Evolutionary conservation across 2,797 vertebrate genomes (phyloP).

Genomic region (Syndactyla subalaris): DNA sequence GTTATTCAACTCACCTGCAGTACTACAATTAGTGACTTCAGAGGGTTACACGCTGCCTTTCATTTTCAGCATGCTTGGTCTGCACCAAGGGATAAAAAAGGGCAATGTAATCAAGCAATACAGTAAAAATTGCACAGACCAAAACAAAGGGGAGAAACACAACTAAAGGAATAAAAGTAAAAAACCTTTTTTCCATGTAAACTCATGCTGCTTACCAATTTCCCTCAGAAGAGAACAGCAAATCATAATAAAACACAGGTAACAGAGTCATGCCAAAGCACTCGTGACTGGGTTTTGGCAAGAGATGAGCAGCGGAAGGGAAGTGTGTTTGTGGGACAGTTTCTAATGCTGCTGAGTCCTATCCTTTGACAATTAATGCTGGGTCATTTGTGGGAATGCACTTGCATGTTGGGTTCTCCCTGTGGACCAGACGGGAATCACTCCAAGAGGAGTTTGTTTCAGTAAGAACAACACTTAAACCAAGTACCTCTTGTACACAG

Average conservation of each 20-base stretch:
- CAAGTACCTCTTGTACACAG: background rate
- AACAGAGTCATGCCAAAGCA: background rate
- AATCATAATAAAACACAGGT: background rate
- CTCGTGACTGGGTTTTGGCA: background rate
- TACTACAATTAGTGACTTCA: slow-evolving; percentile 67
- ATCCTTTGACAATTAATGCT: background rate
- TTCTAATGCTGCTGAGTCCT: background rate
- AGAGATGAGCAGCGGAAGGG: background rate
- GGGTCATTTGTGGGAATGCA: background rate
- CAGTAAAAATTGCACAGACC: background rate
- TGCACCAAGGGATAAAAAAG: slow-evolving; percentile 63
- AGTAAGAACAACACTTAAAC: background rate
- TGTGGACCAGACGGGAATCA: background rate
- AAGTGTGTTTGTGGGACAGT: background rate
- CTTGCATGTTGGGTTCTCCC: background rate
- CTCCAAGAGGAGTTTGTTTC: background rate
- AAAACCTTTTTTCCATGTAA: background rate
- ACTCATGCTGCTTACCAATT: background rate
- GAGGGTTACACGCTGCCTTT: slow-evolving; percentile 66
- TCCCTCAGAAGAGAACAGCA: background rate
- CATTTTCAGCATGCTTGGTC: slow-evolving; percentile 50
- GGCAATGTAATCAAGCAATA: slow-evolving; percentile 63
- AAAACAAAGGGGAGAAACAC: background rate
- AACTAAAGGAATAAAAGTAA: background rate
- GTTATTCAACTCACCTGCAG: slow-evolving; percentile 69